Base-by-base conservation (phyloP, 1,140 invertebrate genomes). In the Drosophila lacertosa region DNA sequence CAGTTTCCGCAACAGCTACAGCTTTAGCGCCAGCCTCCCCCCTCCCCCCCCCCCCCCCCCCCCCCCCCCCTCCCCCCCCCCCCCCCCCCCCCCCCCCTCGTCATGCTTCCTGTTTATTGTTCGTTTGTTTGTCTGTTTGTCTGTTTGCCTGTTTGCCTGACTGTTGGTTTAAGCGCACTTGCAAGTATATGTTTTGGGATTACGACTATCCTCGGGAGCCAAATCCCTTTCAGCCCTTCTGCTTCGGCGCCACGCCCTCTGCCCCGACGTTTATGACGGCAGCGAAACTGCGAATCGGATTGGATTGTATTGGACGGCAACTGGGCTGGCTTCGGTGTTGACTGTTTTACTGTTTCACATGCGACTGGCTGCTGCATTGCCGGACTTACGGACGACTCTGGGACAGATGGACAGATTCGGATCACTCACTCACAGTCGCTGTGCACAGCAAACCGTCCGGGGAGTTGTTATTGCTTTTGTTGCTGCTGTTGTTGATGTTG, bases 151-250 rank as follows among this genome's bases (percentile, higher is more conserved):
- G 53, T 57, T 33, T 22, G 26, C 47, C 58, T 51, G 62, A 67
- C 53, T 69, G 70, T 53, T 55, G 48, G 54, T 50, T 60, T 66
- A 77, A 77, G 74, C 60, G 58, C 77, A 68, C 73, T 81, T 66
- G 77, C 69, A 81, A 81, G 78, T 80, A 82, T 81, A 81, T 82
- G 79, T 74, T 81, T 82, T 74, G 69, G 74, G 74, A 81, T 82
- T 82, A 82, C 68, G 62, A 77, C 70, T 58, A 66, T 62, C 16
- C 45, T 24, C 26, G 33, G n/a, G 18, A 48, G 20, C 29, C 35
- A 40, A 53, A 45, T 33, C 37, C 22, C 18, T n/a, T n/a, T n/a
- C n/a, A n/a, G n/a, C n/a, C 10, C 15, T 22, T 0, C 6, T 10
- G 16, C 10, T 2, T 6, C 15, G 5, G 4, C 9, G 0, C 11